Evolutionary conservation across 2,113 vertebrate genomes (phyloP), one percentile per base, ranked within the genome.

Genomic region (Xiphophorus hellerii): DNA sequence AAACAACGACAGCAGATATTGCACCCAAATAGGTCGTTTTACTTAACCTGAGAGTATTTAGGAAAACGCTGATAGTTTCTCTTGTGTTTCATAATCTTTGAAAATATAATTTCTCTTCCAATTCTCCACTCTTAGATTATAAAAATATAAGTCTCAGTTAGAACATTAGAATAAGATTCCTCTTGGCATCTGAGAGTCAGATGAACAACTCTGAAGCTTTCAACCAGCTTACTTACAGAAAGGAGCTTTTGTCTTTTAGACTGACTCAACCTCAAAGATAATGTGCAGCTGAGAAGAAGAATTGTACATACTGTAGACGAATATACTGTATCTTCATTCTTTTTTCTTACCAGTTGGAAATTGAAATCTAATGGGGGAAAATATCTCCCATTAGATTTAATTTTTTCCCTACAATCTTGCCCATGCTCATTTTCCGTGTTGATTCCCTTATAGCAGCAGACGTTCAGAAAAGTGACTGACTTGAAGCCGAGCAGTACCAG

Each of bases 401-500:
- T 25, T 58, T 20, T 58, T 3, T 20, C 44, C 51, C 51, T 58
- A 58, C 51, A 25, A n/a, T 25, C 51, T 58, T 58, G 8, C 7
- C 3, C 25, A 58, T n/a, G 51, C 22, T 25, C 17, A 20, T 20
- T n/a, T 58, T 58, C 51, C 9, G 3, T 3, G 25, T 10, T n/a
- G 51, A 58, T n/a, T 58, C 51, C 5, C 10, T 58, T 25, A 48
- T n/a, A 58, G 2, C 5, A 58, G 51, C 51, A n/a, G 51, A 58
- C 1, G 25, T 58, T 58, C 51, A 25, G 25, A 58, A 58, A 58
- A 58, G 51, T n/a, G 2, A 10, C 22, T 17, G 31, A 2, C 8
- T 4, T 29, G 9, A 4, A 31, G 51, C 31, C 7, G 28, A 65
- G 22, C 35, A 58, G 60, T 89, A 89, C 88, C 96, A 99, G 92